phyloP scores from a whole-genome alignment of 2,888 invertebrate species.

The Apamea crenata region DNA sequence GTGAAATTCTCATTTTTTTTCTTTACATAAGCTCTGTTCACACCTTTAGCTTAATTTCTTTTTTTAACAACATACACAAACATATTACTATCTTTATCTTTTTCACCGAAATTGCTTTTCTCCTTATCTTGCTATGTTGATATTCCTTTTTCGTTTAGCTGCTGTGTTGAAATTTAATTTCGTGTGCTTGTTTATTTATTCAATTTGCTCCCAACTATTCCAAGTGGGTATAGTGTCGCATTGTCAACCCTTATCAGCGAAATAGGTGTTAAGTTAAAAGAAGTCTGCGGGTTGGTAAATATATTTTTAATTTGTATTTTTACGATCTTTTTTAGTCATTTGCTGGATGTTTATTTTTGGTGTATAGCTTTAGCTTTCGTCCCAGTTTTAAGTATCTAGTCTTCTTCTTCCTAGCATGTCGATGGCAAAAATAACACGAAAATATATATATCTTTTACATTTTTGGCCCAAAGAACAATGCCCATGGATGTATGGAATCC shows the following conservation, averaged over 20 bases:
- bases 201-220: conserved; percentile 66
- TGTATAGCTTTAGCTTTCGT: background rate
- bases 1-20: background rate
- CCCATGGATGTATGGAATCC: too few relatives aligned
- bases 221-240: conserved; percentile 59
- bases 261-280: conserved; percentile 47
- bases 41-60: conserved; percentile 18
- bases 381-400: background rate
- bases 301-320: background rate
- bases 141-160: conserved; percentile 38
- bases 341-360: background rate
- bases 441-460: too few relatives aligned
- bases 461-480: too few relatives aligned
- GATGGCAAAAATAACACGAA: too few relatives aligned
- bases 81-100: conserved; percentile 29
- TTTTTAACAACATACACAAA: conserved; percentile 3
- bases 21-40: conserved; percentile 14
- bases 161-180: conserved; percentile 61
- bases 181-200: conserved; percentile 57
- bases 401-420: too few relatives aligned
- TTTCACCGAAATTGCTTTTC: conserved; percentile 32
- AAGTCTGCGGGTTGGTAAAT: conserved; percentile 23
- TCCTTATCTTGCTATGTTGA: conserved; percentile 24
- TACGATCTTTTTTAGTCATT: background rate
- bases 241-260: conserved; percentile 71